Percentiles rank a stretch among this genome's conserved stretches.
phyloP scores from a whole-genome alignment of 2,797 vertebrate species.

The Anabacerthia variegaticeps region DNA sequence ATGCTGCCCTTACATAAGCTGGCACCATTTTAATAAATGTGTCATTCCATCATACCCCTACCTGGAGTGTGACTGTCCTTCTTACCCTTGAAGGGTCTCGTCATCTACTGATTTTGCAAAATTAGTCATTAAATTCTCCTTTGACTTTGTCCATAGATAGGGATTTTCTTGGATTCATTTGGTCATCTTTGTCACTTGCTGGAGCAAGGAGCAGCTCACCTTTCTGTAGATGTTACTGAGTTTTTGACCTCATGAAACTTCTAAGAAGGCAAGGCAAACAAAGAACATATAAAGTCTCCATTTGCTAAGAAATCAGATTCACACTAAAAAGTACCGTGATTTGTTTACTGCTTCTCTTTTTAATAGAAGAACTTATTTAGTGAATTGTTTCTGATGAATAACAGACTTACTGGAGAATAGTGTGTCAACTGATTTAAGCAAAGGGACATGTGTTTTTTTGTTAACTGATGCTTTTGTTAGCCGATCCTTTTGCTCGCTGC shows the following conservation, averaged over 20 bases:
- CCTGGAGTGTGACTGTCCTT: too few species aligned
- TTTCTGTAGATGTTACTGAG: background rate
- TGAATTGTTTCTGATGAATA: background rate
- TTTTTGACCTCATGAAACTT: background rate
- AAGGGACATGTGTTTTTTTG: background rate
- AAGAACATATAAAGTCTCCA: background rate
- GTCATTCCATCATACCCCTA: too few species aligned
- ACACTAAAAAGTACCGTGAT: background rate
- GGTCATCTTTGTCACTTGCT: background rate
- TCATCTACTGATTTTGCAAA: background rate
- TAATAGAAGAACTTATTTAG: background rate
- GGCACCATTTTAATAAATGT: too few species aligned
- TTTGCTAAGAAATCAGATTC: slow-evolving; percentile 12
- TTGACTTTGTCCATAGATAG: background rate
- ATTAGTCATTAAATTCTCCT: background rate
- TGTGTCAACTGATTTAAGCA: background rate
- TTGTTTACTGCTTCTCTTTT: background rate
- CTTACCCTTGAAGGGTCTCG: too few species aligned
- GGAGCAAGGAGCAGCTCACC: background rate
- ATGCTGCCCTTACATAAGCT: too few species aligned
- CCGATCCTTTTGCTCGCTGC: background rate
- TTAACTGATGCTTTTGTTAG: background rate
- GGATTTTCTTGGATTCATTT: background rate
- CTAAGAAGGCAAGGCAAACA: background rate
- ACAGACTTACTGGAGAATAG: background rate